Base-by-base conservation (phyloP, 2,888 invertebrate genomes). In the Epistrophella euchroma region DNA sequence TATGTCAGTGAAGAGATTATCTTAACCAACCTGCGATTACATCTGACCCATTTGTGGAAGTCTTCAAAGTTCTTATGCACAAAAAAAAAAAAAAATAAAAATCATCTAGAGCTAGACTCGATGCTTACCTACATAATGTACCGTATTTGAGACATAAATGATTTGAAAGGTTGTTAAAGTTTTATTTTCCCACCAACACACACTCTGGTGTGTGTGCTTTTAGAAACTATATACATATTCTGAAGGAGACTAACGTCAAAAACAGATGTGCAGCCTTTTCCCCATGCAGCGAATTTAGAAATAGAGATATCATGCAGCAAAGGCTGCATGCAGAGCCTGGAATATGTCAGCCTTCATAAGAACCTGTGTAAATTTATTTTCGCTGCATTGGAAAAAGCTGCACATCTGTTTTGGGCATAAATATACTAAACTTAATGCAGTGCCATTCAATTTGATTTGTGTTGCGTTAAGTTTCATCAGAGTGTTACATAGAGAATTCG, bases 31-130 rank as follows among this genome's bases (percentile, higher is more conserved):
- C 71, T 83, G 68, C 55, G 70, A 80, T 84, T 75, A 80, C 84
- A 75, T 84, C 71, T 80, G 84, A 84, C 84, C 84, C 80, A 80
- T 72, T 84, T 84, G 83, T 50, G 64, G 19, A 45, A 70, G 73
- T 78, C 68, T 60, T 25, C n/a, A 73, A 75, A 71, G 74, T 72
- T 71, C 74, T 84, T 80, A 68, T 60, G 64, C 47, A 35, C 35
- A 10, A 2, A 58, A 52, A 11, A 47, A 47, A 64, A 56, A 37
- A 22, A 58, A 58, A 6, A 28, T 5, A 25, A 4, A 25, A 25
- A 25, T 25, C 2, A 4, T 3, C n/a, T n/a, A n/a, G n/a, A 40
- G 25, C 25, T 40, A 32, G n/a, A 13, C 13, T 25, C 13, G 64
- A 13, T 15, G 35, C 19, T 19, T 22, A 45, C 19, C 1, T 13